Conservation (phyloP, 2,888 invertebrate species). For the Falcaria lacertinaria region DNA sequence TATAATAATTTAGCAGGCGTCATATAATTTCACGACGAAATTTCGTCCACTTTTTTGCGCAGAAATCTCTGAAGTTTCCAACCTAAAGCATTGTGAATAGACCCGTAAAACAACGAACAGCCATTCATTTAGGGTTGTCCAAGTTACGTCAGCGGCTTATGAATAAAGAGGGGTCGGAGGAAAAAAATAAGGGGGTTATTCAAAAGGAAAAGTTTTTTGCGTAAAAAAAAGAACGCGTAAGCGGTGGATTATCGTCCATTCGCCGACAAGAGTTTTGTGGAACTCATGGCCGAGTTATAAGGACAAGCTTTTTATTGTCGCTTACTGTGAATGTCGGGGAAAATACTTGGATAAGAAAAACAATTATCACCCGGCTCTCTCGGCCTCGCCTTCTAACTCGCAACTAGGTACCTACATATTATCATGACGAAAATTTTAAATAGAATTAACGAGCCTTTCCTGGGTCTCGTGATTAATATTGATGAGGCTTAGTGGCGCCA, state of each 20-base stretch:
- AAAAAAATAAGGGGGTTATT: constrained; percentile 68
- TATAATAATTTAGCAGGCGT: constrained; percentile 45
- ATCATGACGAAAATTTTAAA: constrained; percentile 35
- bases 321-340: constrained; percentile 37
- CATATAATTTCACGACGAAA: constrained; percentile 48
- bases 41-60: constrained; percentile 45
- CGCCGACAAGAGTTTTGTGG: constrained; percentile 69
- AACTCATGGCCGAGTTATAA: constrained; percentile 47
- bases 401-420: background rate
- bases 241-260: constrained; percentile 67
- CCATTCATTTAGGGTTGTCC: constrained; percentile 76
- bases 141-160: constrained; percentile 74
- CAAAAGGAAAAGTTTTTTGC: constrained; percentile 68
- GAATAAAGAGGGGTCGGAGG: constrained; percentile 71
- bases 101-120: constrained; percentile 78
- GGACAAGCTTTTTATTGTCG: constrained; percentile 61
- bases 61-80: constrained; percentile 70
- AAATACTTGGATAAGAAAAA: constrained; percentile 42
- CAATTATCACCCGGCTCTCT: constrained; percentile 38
- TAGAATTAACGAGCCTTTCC: constrained; percentile 26
- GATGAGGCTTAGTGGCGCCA: constrained; percentile 14
- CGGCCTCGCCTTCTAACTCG: too few species aligned
- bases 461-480: constrained; percentile 18
- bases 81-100: constrained; percentile 73
- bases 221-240: constrained; percentile 64